Conservation (phyloP, 2,113 vertebrate species). For the Cynopterus brachyotis region DNA sequence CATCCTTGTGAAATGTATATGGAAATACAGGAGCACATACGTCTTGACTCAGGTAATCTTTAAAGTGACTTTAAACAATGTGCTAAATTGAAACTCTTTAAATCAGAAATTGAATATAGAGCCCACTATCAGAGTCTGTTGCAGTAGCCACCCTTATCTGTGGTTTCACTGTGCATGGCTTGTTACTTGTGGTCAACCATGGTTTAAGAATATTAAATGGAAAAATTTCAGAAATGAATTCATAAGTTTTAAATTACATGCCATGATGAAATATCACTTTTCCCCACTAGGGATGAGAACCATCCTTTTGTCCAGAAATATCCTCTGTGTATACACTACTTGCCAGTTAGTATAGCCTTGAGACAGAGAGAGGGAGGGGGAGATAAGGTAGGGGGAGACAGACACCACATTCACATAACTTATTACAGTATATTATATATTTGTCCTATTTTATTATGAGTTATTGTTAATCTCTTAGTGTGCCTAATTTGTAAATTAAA, state of each 20-base stretch:
- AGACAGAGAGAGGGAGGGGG: neutral
- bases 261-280: neutral
- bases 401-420: neutral
- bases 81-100: conserved; percentile 5
- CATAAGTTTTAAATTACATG: neutral
- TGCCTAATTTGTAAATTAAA: neutral
- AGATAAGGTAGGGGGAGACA: too few relatives aligned
- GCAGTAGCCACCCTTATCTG: neutral
- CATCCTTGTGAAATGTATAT: conserved; percentile 10
- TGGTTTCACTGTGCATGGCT: neutral
- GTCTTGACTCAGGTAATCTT: neutral
- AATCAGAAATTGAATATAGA: neutral
- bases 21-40: neutral
- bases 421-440: neutral
- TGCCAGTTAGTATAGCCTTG: neutral
- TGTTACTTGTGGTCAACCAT: neutral
- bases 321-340: neutral
- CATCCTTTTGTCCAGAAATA: neutral
- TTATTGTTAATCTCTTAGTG: neutral
- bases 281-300: neutral
- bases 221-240: neutral
- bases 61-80: conserved; percentile 16
- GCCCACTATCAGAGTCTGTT: neutral
- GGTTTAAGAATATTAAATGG: neutral
- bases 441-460: neutral